Base-by-base conservation (phyloP, 2,888 invertebrate genomes). In the Polydrusus pterygomalis region DNA sequence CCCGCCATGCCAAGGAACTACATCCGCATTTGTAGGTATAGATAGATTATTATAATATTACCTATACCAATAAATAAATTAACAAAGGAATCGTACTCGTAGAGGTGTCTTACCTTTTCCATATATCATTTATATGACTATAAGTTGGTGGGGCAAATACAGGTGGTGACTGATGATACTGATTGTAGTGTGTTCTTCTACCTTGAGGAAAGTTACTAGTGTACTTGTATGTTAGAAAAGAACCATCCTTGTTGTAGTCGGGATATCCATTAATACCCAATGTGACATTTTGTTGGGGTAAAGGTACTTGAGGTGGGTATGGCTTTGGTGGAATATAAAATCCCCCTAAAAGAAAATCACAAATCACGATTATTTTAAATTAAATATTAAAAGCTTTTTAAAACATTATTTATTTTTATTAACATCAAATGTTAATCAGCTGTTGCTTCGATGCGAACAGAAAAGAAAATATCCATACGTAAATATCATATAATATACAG, bases 281-380 rank as follows among this genome's bases (percentile, higher is more conserved):
- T n/a, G 81, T 83, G 67, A 81, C 82, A 77, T 86, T 85, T 20
- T 82, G 84, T 49, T 79, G 81, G 58, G 86, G 86, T 18, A 58
- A 13, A 3, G 86, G 86, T 11, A 58, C n/a, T 9, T 75, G 58
- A 56, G 63, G 56, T 43, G 58, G 58, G 15, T 86, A 85, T 30
- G 84, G 83, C 64, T 88, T 85, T 70, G 88, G 89, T 79, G 84
- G 85, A 47, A 85, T 83, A 67, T 86, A 85, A 38, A 81, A 81
- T 54, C 76, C 70, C 11, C 78, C 78, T 78, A 58, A 72, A 70
- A 77, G 7, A 34, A n/a, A 30, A 30, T 30, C n/a, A 13, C 13
- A 30, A 25, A 54, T 3, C 5, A 25, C 5, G 1, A 25, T 25
- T 25, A 1, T 25, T 25, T 25, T 25, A 25, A 25, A 3, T 25